Conservation (phyloP, 2,888 invertebrate species). For the Trichogramma dendrolimi region DNA sequence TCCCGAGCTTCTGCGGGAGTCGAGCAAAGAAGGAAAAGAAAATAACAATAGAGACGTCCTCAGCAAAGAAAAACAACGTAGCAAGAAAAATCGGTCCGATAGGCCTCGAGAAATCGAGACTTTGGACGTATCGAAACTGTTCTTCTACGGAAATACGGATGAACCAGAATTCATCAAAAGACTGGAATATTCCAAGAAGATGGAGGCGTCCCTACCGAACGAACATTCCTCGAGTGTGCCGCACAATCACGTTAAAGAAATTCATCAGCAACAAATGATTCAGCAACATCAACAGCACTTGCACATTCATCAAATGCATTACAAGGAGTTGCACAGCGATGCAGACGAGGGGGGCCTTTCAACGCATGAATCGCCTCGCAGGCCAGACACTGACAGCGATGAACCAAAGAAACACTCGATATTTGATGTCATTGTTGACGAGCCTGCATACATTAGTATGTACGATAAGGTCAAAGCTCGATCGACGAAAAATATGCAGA, state of each 20-base stretch:
- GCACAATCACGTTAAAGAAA: slow-evolving; percentile 38
- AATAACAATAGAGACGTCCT: slow-evolving; percentile 42
- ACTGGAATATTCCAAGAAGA: slow-evolving; percentile 43
- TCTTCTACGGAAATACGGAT: neutral
- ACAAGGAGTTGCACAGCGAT: slow-evolving; percentile 44
- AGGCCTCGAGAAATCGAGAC: slow-evolving; percentile 21
- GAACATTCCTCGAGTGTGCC: slow-evolving; percentile 36
- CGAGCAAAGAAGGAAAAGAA: slow-evolving; percentile 44
- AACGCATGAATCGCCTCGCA: slow-evolving; percentile 47
- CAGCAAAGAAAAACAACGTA: slow-evolving; percentile 45
- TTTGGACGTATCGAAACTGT: slow-evolving; percentile 34
- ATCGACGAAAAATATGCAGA: slow-evolving; percentile 90
- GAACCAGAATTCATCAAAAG: slow-evolving; percentile 41
- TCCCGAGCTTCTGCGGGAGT: slow-evolving; percentile 32
- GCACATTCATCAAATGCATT: slow-evolving; percentile 39
- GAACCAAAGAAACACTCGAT: slow-evolving; percentile 86
- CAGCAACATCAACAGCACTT: slow-evolving; percentile 38
- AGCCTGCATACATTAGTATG: slow-evolving; percentile 91
- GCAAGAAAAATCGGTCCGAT: slow-evolving; percentile 36
- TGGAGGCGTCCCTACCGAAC: slow-evolving; percentile 39
- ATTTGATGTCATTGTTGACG: slow-evolving; percentile 84
- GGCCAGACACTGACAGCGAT: slow-evolving; percentile 65
- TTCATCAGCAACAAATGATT: slow-evolving; percentile 33
- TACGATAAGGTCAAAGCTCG: slow-evolving; percentile 95
- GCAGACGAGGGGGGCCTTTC: slow-evolving; percentile 45